Evolutionary conservation across 2,113 vertebrate genomes (phyloP), one percentile per base, ranked within the genome.

Genomic region (Psilopogon haemacephalus): DNA sequence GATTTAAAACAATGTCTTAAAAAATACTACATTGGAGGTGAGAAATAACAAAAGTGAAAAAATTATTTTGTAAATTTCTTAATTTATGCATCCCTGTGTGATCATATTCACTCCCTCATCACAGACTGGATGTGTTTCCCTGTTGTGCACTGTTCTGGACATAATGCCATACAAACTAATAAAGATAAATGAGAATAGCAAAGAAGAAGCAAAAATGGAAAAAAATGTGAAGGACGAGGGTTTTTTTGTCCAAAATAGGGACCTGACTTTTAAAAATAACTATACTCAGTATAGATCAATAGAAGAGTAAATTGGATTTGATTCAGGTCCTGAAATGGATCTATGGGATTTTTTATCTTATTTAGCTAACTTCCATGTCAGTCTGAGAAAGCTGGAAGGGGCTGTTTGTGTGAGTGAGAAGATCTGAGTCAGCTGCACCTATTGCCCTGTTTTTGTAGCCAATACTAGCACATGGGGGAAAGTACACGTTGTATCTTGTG

Each of bases 191-290:
- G 46, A 33, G 50, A 59, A 80, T 63, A 84, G 85, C 85, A 55
- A 89, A 73, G 48, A 27, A 84, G 81, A 54, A 86, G 71, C 68
- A 89, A 79, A 93, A 65, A 55, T 3, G 40, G 56, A 52, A 91
- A 76, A 77, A 96, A 30, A 27, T 65, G 63, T 93, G 85, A 95
- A 83, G 58, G 75, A 96, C 95, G 81, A 94, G 84, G 84, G 15
- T 3, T 37, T 89, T 91, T 76, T 67, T 42, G 82, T 67, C 82
- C 52, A 70, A 94, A 87, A 70, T n/a, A 70, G 40, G 52, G 26
- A 58, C 19, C 37, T 85, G 82, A 46, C 28, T 91, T 88, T 70
- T n/a, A 70, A 93, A 89, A 81, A 70, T 83, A 91, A 91, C 21
- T 23, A 37, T 68, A 62, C 26, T 23, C 52, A 80, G 80, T 77